These are phyloP conservation scores for Buphagus erythrorhynchus DNA, from an alignment of 2,797 vertebrate genomes.

Conservation along the genomic window DNA sequence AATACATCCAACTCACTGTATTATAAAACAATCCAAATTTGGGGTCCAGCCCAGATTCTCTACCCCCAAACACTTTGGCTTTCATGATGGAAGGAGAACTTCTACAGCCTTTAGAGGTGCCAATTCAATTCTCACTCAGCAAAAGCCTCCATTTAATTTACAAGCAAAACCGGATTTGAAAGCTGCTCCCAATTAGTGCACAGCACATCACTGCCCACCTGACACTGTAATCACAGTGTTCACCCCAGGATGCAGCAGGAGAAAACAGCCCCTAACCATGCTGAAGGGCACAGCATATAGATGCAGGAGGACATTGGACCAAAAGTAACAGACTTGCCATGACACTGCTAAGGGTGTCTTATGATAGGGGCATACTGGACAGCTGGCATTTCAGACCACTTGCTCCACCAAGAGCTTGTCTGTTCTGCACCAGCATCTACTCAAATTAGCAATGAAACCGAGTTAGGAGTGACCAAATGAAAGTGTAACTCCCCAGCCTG, in stretches of 20 bases:
- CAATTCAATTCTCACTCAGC: neutral
- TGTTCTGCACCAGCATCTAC: neutral
- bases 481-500: neutral
- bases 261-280: neutral
- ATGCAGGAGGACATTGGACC: neutral
- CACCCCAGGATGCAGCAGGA: neutral
- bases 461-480: neutral
- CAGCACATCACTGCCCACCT: conserved; percentile 10
- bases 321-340: neutral
- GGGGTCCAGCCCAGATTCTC: neutral
- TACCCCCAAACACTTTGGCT: neutral
- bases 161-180: conserved; percentile 46
- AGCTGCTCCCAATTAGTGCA: neutral
- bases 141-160: neutral
- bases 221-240: neutral
- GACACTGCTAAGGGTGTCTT: neutral
- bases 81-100: neutral
- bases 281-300: neutral
- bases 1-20: neutral
- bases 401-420: neutral
- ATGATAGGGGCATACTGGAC: neutral
- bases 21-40: neutral
- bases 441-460: neutral
- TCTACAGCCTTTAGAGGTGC: neutral
- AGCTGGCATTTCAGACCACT: neutral